These are phyloP conservation scores for Pocillopora meandrina DNA, from an alignment of 92 coral and sea anemone species.

Conservation along the genomic window DNA sequence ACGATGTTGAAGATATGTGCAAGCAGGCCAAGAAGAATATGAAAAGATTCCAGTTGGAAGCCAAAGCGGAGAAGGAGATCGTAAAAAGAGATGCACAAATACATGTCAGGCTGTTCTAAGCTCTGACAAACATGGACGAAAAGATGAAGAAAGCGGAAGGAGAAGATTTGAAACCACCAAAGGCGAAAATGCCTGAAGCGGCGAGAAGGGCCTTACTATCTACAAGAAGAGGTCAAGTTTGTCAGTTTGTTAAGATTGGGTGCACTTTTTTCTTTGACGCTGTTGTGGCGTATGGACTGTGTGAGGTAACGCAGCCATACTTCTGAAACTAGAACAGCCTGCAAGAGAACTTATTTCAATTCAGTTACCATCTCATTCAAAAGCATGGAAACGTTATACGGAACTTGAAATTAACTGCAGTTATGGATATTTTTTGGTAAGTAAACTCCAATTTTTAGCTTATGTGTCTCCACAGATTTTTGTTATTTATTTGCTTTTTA, in stretches of 20 bases:
- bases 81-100: neutral
- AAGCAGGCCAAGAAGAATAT: neutral
- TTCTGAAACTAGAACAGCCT: neutral
- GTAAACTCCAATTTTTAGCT: no score
- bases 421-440: no score
- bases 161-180: neutral
- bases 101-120: neutral
- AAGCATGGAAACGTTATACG: no score
- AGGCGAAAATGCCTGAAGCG: neutral
- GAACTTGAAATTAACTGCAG: no score
- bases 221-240: neutral
- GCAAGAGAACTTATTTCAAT: no score
- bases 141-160: neutral
- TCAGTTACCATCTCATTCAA: no score
- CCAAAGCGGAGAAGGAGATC: neutral
- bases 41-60: conserved; percentile 5
- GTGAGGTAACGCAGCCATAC: neutral
- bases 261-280: conserved; percentile 14
- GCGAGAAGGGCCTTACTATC: neutral
- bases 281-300: conserved; percentile 16
- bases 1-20: conserved; percentile 1
- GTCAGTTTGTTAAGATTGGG: conserved; percentile 10
- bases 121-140: conserved; percentile 4
- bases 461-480: no score
- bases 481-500: no score